Percentiles rank a stretch among this genome's conserved stretches.
Conservation (phyloP, 2,888 invertebrate species). For the Melanostoma mellinum region DNA sequence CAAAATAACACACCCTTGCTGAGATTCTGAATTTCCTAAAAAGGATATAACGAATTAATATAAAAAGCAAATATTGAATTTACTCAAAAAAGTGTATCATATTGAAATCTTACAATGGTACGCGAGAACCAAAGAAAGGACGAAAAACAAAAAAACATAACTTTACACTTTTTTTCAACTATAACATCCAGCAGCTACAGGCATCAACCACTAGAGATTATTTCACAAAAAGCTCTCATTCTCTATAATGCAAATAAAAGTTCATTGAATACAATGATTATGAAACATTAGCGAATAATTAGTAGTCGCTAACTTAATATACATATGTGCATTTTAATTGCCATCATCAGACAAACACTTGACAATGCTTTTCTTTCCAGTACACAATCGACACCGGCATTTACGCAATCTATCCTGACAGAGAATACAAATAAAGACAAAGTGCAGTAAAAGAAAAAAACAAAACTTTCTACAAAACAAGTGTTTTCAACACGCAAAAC, state of each 20-base stretch:
- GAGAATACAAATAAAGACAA: constrained; percentile 10
- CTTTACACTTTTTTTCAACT: too few species aligned
- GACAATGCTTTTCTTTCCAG: constrained; percentile 3
- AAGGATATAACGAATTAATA: too few species aligned
- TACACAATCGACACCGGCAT: constrained; percentile 22
- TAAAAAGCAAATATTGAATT: too few species aligned
- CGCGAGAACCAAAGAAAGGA: too few species aligned
- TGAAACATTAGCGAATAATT: constrained; percentile 27
- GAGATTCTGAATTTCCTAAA: too few species aligned
- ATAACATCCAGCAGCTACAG: too few species aligned
- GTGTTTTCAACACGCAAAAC: constrained; percentile 25
- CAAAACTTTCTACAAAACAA: background rate
- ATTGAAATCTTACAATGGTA: too few species aligned
- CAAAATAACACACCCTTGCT: too few species aligned
- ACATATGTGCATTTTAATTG: constrained; percentile 21
- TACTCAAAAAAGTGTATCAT: too few species aligned
- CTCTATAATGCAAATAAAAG: background rate
- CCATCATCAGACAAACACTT: constrained; percentile 20
- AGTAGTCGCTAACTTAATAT: constrained; percentile 1
- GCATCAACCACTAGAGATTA: background rate
- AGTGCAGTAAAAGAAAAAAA: background rate
- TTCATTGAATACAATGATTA: constrained; percentile 21
- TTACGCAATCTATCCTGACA: background rate
- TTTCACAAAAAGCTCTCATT: background rate
- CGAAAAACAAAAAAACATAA: too few species aligned